Conservation (phyloP, 2,888 invertebrate species). For the Altica lythri region DNA sequence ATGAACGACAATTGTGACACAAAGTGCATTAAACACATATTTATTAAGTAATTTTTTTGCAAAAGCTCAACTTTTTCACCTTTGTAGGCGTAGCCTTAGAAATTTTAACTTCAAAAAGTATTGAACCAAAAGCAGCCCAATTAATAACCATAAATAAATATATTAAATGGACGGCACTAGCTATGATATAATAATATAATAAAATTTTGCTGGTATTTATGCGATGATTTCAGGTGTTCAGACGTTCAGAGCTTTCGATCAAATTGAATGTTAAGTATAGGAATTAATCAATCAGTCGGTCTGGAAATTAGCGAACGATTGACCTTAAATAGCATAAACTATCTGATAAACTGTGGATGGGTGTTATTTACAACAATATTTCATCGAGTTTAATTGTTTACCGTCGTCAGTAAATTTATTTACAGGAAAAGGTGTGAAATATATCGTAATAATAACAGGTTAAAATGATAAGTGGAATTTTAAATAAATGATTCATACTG, state of each 20-base stretch:
- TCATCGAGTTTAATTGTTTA: constrained; percentile 21
- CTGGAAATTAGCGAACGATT: constrained; percentile 11
- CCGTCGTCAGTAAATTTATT: constrained; percentile 13
- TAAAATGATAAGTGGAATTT: neutral
- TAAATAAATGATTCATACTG: no score
- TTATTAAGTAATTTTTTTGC: no score
- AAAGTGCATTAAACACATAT: no score
- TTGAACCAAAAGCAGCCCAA: no score
- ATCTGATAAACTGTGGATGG: constrained; percentile 12
- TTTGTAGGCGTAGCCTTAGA: no score
- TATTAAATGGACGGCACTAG: no score
- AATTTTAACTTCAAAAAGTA: no score
- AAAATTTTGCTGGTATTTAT: no score
- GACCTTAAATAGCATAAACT: constrained; percentile 21
- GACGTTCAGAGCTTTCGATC: constrained; percentile 11
- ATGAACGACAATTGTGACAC: no score
- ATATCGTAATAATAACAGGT: constrained; percentile 7
- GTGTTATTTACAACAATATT: constrained; percentile 24
- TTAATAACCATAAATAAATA: no score
- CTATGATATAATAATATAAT: no score
- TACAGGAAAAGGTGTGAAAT: constrained; percentile 19
- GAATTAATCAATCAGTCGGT: constrained; percentile 21
- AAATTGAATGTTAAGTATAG: constrained; percentile 24
- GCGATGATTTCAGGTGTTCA: neutral
- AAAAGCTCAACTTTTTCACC: no score